Conservation (phyloP, 2,888 invertebrate species). For the Callyntrura guangdongensis region DNA sequence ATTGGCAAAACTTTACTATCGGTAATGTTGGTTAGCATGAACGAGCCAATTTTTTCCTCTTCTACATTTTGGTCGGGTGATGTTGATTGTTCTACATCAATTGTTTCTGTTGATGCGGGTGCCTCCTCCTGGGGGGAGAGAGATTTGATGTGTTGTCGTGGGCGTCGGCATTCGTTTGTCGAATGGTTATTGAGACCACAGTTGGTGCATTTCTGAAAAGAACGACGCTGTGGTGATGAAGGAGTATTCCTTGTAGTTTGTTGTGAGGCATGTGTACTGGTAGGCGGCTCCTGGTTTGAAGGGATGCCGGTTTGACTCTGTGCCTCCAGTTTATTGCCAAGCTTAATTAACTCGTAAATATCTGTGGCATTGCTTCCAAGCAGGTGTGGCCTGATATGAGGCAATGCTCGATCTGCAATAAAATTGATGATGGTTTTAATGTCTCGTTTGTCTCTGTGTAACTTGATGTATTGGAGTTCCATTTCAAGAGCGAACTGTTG, state of each 20-base stretch:
- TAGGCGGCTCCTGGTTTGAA: neutral
- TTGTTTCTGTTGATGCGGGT: no score
- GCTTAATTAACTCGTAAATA: slow-evolving; percentile 61
- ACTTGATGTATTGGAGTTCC: slow-evolving; percentile 50
- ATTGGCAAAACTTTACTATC: no score
- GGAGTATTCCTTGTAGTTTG: neutral
- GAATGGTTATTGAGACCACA: neutral
- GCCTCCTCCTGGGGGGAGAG: no score
- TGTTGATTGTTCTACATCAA: no score
- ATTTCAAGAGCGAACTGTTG: slow-evolving; percentile 61
- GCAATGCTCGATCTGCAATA: slow-evolving; percentile 53
- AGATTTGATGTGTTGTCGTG: no score
- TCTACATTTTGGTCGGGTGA: no score
- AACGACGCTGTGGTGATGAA: neutral
- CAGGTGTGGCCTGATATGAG: slow-evolving; percentile 38
- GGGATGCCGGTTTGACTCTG: neutral
- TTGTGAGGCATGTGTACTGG: no score
- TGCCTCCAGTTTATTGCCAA: slow-evolving; percentile 41
- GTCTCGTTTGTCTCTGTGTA: neutral
- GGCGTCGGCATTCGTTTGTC: neutral
- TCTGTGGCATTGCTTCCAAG: slow-evolving; percentile 33
- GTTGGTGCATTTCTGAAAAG: neutral
- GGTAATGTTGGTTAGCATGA: no score
- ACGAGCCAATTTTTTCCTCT: no score
- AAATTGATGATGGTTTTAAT: slow-evolving; percentile 14